Evolutionary conservation across 30 jellyfish, hydroid and myxozoan genomes (phyloP).

Genomic region (Catostylus mosaicus): DNA sequence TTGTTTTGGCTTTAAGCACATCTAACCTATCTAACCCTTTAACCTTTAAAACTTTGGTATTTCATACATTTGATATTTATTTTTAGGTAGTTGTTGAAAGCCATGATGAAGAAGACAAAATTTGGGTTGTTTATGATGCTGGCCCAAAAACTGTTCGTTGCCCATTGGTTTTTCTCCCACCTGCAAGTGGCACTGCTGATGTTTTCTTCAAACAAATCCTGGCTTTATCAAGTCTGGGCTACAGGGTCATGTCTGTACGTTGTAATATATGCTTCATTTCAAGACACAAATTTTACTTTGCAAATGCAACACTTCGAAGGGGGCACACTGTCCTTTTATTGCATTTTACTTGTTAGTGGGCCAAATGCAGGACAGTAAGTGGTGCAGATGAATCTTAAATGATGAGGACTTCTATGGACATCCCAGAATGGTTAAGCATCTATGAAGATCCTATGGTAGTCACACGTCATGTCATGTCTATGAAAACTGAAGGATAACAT

Average conservation of each 20-base stretch:
- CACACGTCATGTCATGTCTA: no score
- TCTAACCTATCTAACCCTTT: background rate
- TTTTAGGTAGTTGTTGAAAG: slow-evolving; percentile 93
- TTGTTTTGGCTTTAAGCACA: background rate
- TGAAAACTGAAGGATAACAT: no score
- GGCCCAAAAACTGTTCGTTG: slow-evolving; percentile 97
- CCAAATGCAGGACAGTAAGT: no score
- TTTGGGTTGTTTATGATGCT: slow-evolving; percentile 98
- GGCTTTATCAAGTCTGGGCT: slow-evolving; percentile 94
- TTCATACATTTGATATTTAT: background rate
- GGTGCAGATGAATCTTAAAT: no score
- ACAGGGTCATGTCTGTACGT: slow-evolving; percentile 96
- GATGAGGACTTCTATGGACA: no score
- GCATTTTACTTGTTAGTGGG: no score
- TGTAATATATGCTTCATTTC: background rate
- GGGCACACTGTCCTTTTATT: no score
- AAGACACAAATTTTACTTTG: background rate
- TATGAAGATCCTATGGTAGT: no score
- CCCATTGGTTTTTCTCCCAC: slow-evolving; percentile 92
- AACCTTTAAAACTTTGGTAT: background rate
- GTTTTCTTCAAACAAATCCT: slow-evolving; percentile 90
- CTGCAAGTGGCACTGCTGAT: slow-evolving; percentile 99
- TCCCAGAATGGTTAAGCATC: no score
- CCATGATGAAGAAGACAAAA: slow-evolving; percentile 96
- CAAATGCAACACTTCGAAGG: no score